phyloP scores from a whole-genome alignment of 2,888 invertebrate genomes.

The Pyrrhopygopsis socrates region DNA sequence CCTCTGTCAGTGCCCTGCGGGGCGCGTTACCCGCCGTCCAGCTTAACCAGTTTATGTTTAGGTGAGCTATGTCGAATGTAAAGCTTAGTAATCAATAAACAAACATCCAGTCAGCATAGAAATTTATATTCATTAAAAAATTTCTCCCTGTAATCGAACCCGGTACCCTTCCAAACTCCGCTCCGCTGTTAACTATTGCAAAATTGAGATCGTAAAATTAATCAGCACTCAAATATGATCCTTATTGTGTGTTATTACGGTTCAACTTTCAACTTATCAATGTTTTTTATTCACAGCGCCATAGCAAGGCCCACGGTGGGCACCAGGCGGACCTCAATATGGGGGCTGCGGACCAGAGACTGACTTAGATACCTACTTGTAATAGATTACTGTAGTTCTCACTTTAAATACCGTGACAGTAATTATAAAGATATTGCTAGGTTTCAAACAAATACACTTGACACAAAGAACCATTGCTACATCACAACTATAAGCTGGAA shows the following conservation, averaged over 20 bases:
- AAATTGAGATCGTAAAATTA: too few species aligned
- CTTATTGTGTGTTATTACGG: too few species aligned
- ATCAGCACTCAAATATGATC: too few species aligned
- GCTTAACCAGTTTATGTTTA: slow-evolving; percentile 94
- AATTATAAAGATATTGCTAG: slow-evolving; percentile 91
- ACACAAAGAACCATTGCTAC: slow-evolving; percentile 76
- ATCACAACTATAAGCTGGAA: slow-evolving; percentile 53
- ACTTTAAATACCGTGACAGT: slow-evolving; percentile 87
- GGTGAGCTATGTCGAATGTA: slow-evolving; percentile 89
- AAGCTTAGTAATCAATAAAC: too few species aligned
- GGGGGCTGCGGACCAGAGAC: slow-evolving; percentile 98
- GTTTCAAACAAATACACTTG: slow-evolving; percentile 76
- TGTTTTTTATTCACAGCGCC: slow-evolving; percentile 95
- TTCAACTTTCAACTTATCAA: too few species aligned
- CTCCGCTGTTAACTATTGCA: too few species aligned
- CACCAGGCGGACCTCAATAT: slow-evolving; percentile 98
- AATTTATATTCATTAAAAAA: too few species aligned
- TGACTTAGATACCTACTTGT: slow-evolving; percentile 88
- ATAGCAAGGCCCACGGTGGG: slow-evolving; percentile 99
- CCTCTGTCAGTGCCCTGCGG: slow-evolving; percentile 91
- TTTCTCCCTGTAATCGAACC: too few species aligned
- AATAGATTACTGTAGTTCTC: slow-evolving; percentile 85
- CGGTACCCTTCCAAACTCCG: too few species aligned
- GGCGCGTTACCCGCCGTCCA: slow-evolving; percentile 91
- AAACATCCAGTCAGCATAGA: too few species aligned